Evolutionary conservation across 2,888 invertebrate species (phyloP).

Genomic region (Archips xylosteana): DNA sequence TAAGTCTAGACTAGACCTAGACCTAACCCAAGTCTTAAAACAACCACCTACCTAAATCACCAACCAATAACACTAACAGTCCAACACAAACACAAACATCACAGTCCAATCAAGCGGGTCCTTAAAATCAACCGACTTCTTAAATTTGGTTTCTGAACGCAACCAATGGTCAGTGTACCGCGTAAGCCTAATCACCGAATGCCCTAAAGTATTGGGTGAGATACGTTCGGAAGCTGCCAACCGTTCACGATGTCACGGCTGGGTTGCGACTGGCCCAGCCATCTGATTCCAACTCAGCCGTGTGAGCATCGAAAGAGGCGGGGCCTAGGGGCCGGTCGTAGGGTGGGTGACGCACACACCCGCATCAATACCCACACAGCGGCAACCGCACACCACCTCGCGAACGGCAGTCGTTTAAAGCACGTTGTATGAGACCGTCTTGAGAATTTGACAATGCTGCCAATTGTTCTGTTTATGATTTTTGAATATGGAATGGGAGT

Average conservation of each 20-base stretch:
- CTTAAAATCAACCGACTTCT: slow-evolving; percentile 65
- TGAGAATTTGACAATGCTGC: slow-evolving; percentile 46
- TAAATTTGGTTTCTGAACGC: slow-evolving; percentile 78
- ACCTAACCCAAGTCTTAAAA: slow-evolving; percentile 38
- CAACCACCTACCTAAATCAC: slow-evolving; percentile 55
- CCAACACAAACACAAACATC: slow-evolving; percentile 59
- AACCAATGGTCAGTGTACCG: slow-evolving; percentile 77
- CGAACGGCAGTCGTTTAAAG: slow-evolving; percentile 44
- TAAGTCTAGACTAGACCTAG: slow-evolving; percentile 18
- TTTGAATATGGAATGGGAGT: slow-evolving; percentile 51
- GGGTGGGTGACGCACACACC: slow-evolving; percentile 64
- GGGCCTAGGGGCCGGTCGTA: slow-evolving; percentile 70
- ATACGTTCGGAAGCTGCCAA: slow-evolving; percentile 76
- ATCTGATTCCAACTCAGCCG: slow-evolving; percentile 86
- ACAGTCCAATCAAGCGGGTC: slow-evolving; percentile 61
- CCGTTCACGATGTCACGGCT: slow-evolving; percentile 84
- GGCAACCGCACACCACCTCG: slow-evolving; percentile 60
- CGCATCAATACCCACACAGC: slow-evolving; percentile 59
- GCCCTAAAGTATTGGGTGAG: slow-evolving; percentile 73
- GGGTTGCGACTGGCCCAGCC: slow-evolving; percentile 84
- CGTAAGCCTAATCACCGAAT: slow-evolving; percentile 82
- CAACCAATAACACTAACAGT: slow-evolving; percentile 66
- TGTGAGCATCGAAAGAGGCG: slow-evolving; percentile 81
- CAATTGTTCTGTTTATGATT: slow-evolving; percentile 47
- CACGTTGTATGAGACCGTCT: slow-evolving; percentile 47